These are phyloP conservation scores for Pollachius pollachius DNA, from an alignment of 2,113 vertebrate genomes.

Conservation along the genomic window DNA sequence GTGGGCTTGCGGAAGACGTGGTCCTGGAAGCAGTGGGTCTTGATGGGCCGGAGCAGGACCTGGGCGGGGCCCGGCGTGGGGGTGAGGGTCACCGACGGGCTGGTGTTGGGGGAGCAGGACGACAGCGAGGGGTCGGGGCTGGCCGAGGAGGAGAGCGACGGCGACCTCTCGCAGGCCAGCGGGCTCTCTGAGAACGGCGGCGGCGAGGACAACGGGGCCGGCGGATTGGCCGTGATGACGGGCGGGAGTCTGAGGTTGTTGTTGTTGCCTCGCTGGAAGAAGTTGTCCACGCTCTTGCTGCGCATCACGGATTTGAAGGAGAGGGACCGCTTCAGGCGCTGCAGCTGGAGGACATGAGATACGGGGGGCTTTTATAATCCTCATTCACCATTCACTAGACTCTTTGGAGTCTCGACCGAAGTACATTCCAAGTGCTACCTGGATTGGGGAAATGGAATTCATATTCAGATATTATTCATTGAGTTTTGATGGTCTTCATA, in stretches of 20 bases:
- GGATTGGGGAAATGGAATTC: too few species aligned
- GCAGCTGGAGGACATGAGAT: conserved; percentile 72
- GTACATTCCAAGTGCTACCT: too few species aligned
- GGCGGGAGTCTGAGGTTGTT: conserved; percentile 70
- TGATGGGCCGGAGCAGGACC: conserved; percentile 63
- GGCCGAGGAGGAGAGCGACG: conserved; percentile 56
- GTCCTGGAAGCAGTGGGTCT: conserved; percentile 87
- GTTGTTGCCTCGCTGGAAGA: conserved; percentile 80
- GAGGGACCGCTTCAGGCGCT: conserved; percentile 84
- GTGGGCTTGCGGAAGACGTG: conserved; percentile 84
- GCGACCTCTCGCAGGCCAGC: conserved; percentile 63
- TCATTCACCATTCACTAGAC: too few species aligned
- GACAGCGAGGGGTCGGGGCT: conserved; percentile 66
- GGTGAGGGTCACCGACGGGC: conserved; percentile 48
- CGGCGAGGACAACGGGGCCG: conserved; percentile 46
- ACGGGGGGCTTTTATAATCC: neutral
- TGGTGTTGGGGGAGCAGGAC: conserved; percentile 59
- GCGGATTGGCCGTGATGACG: conserved; percentile 72
- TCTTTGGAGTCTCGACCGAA: too few species aligned
- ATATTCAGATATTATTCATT: too few species aligned
- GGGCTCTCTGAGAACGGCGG: conserved; percentile 52
- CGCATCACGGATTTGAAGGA: conserved; percentile 89
- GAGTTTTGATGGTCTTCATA: too few species aligned
- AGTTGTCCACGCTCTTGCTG: conserved; percentile 89
- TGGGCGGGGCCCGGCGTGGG: conserved; percentile 46